Base-by-base conservation (phyloP, 64 coral and sea anemone genomes). In the Montipora sp. region DNA sequence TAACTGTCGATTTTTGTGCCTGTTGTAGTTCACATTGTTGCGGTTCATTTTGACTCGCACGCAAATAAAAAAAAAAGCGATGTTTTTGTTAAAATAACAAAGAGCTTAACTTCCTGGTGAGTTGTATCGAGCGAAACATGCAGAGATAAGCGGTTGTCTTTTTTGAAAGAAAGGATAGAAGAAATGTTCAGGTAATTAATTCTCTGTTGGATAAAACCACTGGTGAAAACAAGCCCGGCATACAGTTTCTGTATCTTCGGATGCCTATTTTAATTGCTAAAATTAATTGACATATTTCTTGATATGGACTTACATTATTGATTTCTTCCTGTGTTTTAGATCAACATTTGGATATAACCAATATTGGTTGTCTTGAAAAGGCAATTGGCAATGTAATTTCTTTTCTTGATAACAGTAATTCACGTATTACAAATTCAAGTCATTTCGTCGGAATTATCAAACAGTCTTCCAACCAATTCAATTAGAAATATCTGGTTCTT, bases 71-170 rank as follows among this genome's bases (percentile, higher is more conserved):
- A 46, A 12, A 48, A 18, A 81, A 81, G 57, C 51, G n/a, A 4
- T 61, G 21, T 16, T 81, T 55, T 81, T 60, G 79, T 81, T 60
- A 81, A 51, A 59, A 67, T 47, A 67, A 43, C 59, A 83, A 45
- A 63, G 8, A 2, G 27, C 14, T 83, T 47, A 18, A 11, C 11
- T 47, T 61, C 5, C 3, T 23, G 3, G 51, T 44, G 55, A 5
- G n/a, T 43, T 23, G 1, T 23, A n/a, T 11, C 8, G 2, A 55
- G 53, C 77, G 11, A 58, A 8, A 19, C n/a, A 66, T 4, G 61
- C 12, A 55, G 5, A 55, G 51, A 55, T 5, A 3, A 55, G 51
- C 6, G 6, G 51, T 55, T 18, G 57, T 20, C 53, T 80, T 57
- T 23, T 6, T 49, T 9, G 57, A 80, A 51, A 20, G 36, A 36